Evolutionary conservation across 1,140 invertebrate genomes (phyloP).

Genomic region (Brachystomella parvula): DNA sequence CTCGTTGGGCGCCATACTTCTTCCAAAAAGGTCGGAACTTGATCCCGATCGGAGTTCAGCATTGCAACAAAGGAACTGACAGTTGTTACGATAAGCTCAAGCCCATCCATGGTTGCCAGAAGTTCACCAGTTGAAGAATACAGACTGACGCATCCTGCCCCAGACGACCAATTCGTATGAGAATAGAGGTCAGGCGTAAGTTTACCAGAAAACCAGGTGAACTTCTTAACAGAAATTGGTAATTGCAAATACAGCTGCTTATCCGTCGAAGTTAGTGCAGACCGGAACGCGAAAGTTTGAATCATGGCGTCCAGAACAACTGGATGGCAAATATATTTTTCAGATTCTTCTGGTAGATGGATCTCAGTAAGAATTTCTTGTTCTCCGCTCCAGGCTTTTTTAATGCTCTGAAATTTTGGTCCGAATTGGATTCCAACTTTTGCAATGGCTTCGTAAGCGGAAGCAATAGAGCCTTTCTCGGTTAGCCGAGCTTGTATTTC

Average conservation of each 20-base stretch:
- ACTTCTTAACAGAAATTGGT: conserved; percentile 23
- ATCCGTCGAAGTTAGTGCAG: neutral
- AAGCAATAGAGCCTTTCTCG: neutral
- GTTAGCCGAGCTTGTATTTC: neutral
- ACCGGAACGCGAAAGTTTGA: conserved; percentile 15
- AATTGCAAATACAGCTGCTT: conserved; percentile 5
- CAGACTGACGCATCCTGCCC: neutral
- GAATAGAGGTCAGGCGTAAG: neutral
- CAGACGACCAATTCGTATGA: neutral
- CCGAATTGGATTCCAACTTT: conserved; percentile 26
- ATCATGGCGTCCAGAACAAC: conserved; percentile 23
- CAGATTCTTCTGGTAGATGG: neutral
- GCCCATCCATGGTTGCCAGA: neutral
- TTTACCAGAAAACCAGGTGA: conserved; percentile 18
- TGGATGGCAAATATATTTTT: conserved; percentile 25
- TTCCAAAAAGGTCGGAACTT: neutral
- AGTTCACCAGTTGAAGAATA: neutral
- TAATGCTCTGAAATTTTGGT: conserved; percentile 15
- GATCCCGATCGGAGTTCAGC: neutral
- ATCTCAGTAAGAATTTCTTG: conserved; percentile 3
- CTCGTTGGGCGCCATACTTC: neutral
- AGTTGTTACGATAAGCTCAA: neutral
- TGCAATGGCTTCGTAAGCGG: conserved; percentile 10
- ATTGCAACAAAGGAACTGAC: neutral
- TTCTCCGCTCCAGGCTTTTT: conserved; percentile 11